These are phyloP conservation scores for Gisinianus flammeolus DNA, from an alignment of 2,888 invertebrate species.

Conservation along the genomic window DNA sequence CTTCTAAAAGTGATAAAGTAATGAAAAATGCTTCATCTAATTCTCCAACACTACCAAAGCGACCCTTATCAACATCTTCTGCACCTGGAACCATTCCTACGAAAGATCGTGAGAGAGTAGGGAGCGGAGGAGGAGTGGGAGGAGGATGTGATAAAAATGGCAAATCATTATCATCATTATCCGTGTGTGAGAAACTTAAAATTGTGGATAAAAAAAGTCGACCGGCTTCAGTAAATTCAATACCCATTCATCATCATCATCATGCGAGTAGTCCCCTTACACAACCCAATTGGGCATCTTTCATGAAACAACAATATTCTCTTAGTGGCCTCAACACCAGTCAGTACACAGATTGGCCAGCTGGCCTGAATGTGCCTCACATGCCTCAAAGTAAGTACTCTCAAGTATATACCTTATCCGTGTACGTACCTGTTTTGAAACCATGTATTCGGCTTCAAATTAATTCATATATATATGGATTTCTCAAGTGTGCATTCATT, in stretches of 20 bases:
- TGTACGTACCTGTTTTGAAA: not conserved
- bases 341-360: conserved; percentile 43
- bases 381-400: conserved; percentile 49
- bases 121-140: not conserved
- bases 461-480: no score
- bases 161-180: not conserved
- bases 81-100: conserved; percentile 36
- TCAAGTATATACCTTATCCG: not conserved
- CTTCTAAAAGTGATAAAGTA: not conserved
- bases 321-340: conserved; percentile 25
- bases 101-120: not conserved
- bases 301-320: conserved; percentile 37
- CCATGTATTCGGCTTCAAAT: not conserved
- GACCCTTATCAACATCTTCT: conserved; percentile 51
- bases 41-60: conserved; percentile 7
- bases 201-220: conserved; percentile 15
- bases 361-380: conserved; percentile 49
- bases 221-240: conserved; percentile 26
- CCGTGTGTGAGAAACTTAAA: not conserved
- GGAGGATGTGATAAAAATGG: not conserved
- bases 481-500: no score
- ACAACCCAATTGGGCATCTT: conserved; percentile 24
- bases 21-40: not conserved
- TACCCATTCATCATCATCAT: conserved; percentile 6
- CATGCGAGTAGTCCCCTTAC: conserved; percentile 1